These are phyloP conservation scores for Thamnophis elegans DNA, from an alignment of 2,797 vertebrate species.

Conservation along the genomic window DNA sequence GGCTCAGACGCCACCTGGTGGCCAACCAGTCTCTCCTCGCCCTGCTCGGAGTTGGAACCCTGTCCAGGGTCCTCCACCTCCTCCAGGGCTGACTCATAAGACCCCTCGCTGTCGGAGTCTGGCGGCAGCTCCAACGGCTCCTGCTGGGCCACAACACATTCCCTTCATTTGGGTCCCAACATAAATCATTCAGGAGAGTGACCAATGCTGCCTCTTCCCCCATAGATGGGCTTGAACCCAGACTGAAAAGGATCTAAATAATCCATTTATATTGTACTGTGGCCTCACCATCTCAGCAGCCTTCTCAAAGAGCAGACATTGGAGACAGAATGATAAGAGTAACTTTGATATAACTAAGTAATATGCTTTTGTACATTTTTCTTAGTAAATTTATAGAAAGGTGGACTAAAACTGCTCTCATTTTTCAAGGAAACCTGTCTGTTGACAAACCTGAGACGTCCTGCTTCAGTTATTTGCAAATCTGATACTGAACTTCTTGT, in stretches of 20 bases:
- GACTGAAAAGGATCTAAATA: background rate
- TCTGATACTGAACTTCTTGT: conserved; percentile 55
- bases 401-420: conserved; percentile 10
- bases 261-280: background rate
- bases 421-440: conserved; percentile 57
- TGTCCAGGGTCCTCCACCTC: too few species aligned
- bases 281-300: background rate
- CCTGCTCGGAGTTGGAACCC: too few species aligned
- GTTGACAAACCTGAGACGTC: conserved; percentile 42
- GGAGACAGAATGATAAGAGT: background rate
- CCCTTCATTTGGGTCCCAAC: background rate
- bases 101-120: too few species aligned
- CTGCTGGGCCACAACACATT: too few species aligned
- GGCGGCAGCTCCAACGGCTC: too few species aligned
- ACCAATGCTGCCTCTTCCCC: background rate
- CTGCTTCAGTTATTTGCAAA: conserved; percentile 52
- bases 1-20: too few species aligned
- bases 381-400: background rate
- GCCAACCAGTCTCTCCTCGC: too few species aligned
- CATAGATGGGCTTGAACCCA: background rate
- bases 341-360: background rate
- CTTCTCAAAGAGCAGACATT: background rate
- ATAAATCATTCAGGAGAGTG: background rate
- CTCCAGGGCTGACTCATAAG: too few species aligned
- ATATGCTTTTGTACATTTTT: background rate